Percentiles rank a stretch among this genome's conserved stretches.
Conservation (phyloP, 2,888 invertebrate species). For the Tipula helvola region DNA sequence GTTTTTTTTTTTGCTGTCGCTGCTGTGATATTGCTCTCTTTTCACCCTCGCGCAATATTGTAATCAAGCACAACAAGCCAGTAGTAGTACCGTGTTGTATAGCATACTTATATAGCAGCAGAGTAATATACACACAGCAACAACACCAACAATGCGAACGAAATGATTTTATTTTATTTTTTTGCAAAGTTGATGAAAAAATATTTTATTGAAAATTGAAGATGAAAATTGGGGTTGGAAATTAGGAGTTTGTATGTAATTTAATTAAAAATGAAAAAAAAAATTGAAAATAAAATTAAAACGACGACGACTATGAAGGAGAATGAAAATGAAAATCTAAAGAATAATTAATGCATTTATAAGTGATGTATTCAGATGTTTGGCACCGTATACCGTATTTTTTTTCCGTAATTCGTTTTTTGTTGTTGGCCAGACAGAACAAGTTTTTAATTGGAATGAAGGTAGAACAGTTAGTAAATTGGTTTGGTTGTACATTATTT, state of each 20-base stretch:
- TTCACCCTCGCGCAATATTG: neutral
- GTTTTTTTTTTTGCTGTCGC: neutral
- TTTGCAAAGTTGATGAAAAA: neutral
- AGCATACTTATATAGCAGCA: neutral
- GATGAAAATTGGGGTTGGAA: conserved; percentile 4
- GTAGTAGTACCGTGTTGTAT: neutral
- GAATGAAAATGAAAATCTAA: neutral
- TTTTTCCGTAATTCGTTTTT: neutral
- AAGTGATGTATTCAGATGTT: neutral
- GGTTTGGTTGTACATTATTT: neutral
- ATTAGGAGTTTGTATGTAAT: conserved; percentile 4
- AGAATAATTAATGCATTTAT: conserved; percentile 4
- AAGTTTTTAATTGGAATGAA: neutral
- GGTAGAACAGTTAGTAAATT: neutral
- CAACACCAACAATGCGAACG: neutral
- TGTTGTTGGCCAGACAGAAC: neutral
- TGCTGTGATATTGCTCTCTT: conserved; percentile 4
- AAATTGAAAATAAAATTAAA: neutral
- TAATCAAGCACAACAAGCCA: neutral
- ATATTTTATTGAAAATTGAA: conserved; percentile 4
- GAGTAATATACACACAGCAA: neutral
- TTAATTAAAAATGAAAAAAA: neutral
- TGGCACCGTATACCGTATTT: neutral
- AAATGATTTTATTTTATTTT: neutral
- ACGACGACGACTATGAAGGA: neutral